A percentile compares a stretch with the other conserved stretches of the same genome.
Evolutionary conservation across 2,113 vertebrate species (phyloP).

Genomic region (Eurystomus gularis): DNA sequence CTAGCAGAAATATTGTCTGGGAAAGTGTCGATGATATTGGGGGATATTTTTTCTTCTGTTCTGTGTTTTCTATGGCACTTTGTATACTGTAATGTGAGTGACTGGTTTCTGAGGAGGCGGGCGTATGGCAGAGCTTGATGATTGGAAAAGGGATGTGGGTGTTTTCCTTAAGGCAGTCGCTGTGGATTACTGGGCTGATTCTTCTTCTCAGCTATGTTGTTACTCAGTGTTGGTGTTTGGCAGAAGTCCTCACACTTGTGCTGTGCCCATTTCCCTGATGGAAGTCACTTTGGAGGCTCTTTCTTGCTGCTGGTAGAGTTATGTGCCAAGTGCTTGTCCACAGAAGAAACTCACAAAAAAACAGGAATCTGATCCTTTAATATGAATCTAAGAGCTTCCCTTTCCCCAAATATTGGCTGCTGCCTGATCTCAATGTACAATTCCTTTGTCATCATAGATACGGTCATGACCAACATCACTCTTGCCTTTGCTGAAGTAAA

Average conservation of each 20-base stretch:
- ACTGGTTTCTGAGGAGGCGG: not conserved
- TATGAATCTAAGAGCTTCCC: not conserved
- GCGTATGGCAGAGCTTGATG: not conserved
- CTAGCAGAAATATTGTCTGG: not conserved
- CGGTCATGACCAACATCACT: not conserved
- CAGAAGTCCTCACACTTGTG: not conserved
- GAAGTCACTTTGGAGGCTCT: not conserved
- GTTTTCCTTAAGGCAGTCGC: not conserved
- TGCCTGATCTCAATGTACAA: not conserved
- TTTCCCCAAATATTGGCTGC: not conserved
- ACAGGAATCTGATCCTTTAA: not conserved
- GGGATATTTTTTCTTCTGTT: not conserved
- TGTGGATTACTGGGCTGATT: not conserved
- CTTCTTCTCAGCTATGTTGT: not conserved
- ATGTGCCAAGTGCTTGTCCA: not conserved
- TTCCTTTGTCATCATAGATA: not conserved
- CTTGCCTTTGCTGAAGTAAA: not conserved
- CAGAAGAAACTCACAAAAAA: not conserved
- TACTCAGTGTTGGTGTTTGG: not conserved
- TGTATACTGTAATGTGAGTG: not conserved
- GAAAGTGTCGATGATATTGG: not conserved
- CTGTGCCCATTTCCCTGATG: not conserved
- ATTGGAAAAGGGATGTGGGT: not conserved
- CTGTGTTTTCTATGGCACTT: not conserved
- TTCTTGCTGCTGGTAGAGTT: not conserved